Evolutionary conservation across 2,797 vertebrate genomes (phyloP).

Genomic region (Momotus momota): DNA sequence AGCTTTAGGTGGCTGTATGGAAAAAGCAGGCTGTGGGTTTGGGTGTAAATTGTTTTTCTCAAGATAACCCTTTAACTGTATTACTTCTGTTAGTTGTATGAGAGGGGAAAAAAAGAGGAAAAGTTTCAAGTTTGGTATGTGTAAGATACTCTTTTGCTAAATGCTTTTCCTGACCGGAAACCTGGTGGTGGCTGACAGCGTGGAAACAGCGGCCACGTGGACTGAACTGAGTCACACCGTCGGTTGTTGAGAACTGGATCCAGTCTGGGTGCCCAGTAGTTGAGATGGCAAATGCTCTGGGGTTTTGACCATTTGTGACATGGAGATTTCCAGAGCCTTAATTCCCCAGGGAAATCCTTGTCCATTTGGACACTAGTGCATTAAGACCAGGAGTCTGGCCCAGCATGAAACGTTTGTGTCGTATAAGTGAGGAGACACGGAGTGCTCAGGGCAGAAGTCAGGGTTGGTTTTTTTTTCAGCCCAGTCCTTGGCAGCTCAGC

Average conservation of each 20-base stretch:
- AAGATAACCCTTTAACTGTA: not conserved
- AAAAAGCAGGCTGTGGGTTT: not conserved
- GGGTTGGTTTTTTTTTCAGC: not conserved
- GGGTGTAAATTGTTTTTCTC: not conserved
- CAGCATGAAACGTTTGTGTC: fast-evolving
- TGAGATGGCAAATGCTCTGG: not conserved
- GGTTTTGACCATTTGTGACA: fast-evolving
- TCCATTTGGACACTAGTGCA: fast-evolving
- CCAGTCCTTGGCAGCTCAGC: not conserved
- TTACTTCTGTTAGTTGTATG: not conserved
- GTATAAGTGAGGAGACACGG: not conserved
- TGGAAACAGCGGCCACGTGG: fast-evolving
- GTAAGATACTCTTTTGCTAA: not conserved
- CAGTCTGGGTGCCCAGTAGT: not conserved
- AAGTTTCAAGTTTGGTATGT: not conserved
- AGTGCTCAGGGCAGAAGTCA: not conserved
- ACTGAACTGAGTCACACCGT: not conserved
- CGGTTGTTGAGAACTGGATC: not conserved
- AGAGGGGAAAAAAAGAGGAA: not conserved
- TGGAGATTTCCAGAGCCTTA: not conserved
- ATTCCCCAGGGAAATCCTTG: not conserved
- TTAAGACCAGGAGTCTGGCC: not conserved
- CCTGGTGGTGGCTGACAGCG: not conserved
- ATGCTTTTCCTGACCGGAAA: not conserved
- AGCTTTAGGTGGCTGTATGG: not conserved